Conservation (phyloP, 2,888 invertebrate genomes). For the Drosophila mulleri region DNA sequence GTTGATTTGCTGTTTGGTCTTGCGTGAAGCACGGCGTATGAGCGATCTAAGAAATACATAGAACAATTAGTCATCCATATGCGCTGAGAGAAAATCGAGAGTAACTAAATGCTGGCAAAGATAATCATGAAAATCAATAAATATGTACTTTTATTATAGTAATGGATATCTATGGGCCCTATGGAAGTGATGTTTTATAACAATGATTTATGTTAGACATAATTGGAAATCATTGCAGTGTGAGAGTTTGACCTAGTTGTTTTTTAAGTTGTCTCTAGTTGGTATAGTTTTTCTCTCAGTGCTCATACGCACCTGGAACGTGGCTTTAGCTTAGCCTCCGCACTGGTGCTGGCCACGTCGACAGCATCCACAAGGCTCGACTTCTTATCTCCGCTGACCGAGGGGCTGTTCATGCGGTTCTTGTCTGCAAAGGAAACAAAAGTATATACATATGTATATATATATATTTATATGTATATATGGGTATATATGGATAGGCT, state of each 20-base stretch:
- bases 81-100: neutral
- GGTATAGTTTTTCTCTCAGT: neutral
- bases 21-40: conserved; percentile 91
- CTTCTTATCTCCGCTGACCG: conserved; percentile 83
- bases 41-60: conserved; percentile 86
- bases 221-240: too few relatives aligned
- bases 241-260: too few relatives aligned
- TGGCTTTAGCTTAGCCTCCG: conserved; percentile 87
- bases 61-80: neutral
- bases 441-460: neutral
- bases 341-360: conserved; percentile 80
- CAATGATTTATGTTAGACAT: too few relatives aligned
- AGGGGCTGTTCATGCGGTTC: conserved; percentile 84
- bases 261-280: neutral
- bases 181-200: too few relatives aligned
- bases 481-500: neutral
- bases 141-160: too few relatives aligned
- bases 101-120: neutral
- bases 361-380: conserved; percentile 79
- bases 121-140: too few relatives aligned
- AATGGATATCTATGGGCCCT: too few relatives aligned
- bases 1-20: conserved; percentile 91
- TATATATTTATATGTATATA: neutral
- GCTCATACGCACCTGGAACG: conserved; percentile 86
- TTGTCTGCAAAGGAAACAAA: conserved; percentile 76